phyloP scores from a whole-genome alignment of 2,113 vertebrate species.

The Nesoenas mayeri region DNA sequence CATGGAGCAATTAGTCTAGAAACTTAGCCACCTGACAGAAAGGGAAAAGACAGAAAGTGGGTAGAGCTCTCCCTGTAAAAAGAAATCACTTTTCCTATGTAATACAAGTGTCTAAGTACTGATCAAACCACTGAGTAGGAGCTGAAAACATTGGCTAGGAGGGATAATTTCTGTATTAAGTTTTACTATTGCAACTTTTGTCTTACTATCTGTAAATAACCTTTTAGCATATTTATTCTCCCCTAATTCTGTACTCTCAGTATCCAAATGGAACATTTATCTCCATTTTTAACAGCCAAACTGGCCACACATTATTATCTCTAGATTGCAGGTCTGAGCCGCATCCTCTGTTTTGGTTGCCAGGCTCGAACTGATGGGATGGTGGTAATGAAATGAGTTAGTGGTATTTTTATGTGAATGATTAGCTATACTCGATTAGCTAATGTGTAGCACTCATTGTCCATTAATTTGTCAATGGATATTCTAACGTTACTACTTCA shows the following conservation, averaged over 20 bases:
- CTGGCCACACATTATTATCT: not conserved
- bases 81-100: not conserved
- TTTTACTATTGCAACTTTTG: not conserved
- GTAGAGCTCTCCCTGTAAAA: not conserved
- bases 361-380: not conserved
- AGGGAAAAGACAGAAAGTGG: not conserved
- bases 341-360: not conserved
- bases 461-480: not conserved
- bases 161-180: not conserved
- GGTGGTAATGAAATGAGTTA: not conserved
- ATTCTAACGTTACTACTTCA: not conserved
- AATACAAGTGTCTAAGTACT: not conserved
- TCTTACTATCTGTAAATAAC: not conserved
- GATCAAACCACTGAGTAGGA: not conserved
- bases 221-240: not conserved
- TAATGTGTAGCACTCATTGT: not conserved
- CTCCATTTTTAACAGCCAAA: not conserved
- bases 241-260: not conserved
- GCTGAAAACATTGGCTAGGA: not conserved
- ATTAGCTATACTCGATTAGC: not conserved
- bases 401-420: not conserved
- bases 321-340: not conserved
- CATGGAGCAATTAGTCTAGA: not conserved
- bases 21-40: not conserved
- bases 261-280: not conserved